These are phyloP conservation scores for Keiferia lycopersicella DNA, from an alignment of 2,888 invertebrate genomes.

Conservation along the genomic window DNA sequence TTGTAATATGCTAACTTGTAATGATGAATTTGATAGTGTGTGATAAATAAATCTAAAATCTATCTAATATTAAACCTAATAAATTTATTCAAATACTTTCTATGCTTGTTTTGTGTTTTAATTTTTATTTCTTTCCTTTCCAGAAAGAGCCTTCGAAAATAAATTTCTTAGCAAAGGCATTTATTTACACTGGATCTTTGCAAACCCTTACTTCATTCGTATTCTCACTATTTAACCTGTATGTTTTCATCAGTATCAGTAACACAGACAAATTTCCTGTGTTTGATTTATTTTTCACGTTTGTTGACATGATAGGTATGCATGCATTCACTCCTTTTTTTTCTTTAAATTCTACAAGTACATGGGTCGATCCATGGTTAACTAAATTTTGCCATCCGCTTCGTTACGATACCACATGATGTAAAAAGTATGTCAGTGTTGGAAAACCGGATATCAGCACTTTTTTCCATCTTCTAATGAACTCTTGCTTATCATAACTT, in stretches of 20 bases:
- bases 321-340: not conserved
- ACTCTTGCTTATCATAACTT: too few species aligned
- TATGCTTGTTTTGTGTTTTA: not conserved
- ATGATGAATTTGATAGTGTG: too few species aligned
- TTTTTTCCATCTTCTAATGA: too few species aligned
- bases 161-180: constrained; percentile 32
- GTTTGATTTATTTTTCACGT: constrained; percentile 54
- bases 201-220: constrained; percentile 49
- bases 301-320: constrained; percentile 52
- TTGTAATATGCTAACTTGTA: too few species aligned
- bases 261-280: constrained; percentile 55
- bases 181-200: constrained; percentile 44
- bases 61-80: too few species aligned
- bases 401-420: too few species aligned
- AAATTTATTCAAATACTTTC: too few species aligned
- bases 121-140: constrained; percentile 34
- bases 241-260: constrained; percentile 46
- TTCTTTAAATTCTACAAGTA: not conserved
- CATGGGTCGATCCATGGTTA: too few species aligned
- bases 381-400: too few species aligned
- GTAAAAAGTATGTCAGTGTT: too few species aligned
- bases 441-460: too few species aligned
- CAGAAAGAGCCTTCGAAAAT: constrained; percentile 40
- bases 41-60: too few species aligned
- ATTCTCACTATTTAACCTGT: constrained; percentile 53